phyloP scores from a whole-genome alignment of 2,888 invertebrate genomes.

The Drosophila seclusa region DNA sequence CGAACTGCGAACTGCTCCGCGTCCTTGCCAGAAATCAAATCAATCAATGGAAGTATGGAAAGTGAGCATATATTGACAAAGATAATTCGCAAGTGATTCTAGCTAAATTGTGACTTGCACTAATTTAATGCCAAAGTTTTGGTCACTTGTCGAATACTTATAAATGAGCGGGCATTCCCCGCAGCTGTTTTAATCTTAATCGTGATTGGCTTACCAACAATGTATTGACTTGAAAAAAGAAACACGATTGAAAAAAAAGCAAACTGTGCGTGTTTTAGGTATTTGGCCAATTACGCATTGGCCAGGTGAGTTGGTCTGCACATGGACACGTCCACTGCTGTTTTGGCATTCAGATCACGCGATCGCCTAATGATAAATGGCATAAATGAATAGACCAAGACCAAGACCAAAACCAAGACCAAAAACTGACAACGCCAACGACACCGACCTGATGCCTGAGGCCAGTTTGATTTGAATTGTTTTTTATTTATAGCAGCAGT shows the following conservation, averaged over 20 bases:
- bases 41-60: neutral
- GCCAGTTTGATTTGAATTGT: constrained; percentile 7
- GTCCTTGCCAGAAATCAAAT: neutral
- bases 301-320: constrained; percentile 43
- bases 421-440: constrained; percentile 16
- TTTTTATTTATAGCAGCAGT: constrained; percentile 5
- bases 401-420: constrained; percentile 35
- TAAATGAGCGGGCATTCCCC: neutral
- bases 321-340: constrained; percentile 42
- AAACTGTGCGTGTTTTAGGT: constrained; percentile 30
- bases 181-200: neutral
- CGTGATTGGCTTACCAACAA: constrained; percentile 26
- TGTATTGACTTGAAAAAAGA: neutral
- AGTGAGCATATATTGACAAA: constrained; percentile 3
- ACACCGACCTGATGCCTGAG: constrained; percentile 24
- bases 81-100: neutral
- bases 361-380: constrained; percentile 60
- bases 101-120: neutral
- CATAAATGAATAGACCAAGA: constrained; percentile 55
- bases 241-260: neutral
- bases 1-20: neutral
- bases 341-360: constrained; percentile 69
- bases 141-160: neutral
- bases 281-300: constrained; percentile 39
- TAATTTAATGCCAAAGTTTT: too few species aligned